Conservation (phyloP, 2,888 invertebrate genomes). For the Calameuta pallipes region DNA sequence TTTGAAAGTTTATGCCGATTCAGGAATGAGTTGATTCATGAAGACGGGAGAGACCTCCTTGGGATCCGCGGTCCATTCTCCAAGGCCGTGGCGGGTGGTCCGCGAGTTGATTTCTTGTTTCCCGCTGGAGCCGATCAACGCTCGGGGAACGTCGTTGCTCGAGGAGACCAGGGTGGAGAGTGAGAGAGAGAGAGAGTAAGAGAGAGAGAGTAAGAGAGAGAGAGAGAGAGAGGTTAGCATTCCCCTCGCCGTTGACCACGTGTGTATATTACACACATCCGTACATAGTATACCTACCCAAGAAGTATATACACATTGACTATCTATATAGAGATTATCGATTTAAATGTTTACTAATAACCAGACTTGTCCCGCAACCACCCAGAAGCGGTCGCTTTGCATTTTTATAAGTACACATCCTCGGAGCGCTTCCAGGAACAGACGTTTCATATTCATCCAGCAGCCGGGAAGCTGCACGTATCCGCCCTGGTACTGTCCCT, state of each 20-base stretch:
- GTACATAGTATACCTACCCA: slow-evolving; percentile 17
- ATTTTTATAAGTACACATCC: slow-evolving; percentile 63
- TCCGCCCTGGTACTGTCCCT: not conserved
- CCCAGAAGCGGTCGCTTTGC: slow-evolving; percentile 65
- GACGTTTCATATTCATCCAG: slow-evolving; percentile 61
- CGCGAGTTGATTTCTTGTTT: slow-evolving; percentile 66
- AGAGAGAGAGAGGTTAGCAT: slow-evolving; percentile 34
- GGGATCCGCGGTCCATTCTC: slow-evolving; percentile 58
- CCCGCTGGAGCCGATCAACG: slow-evolving; percentile 33
- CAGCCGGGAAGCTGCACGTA: not conserved
- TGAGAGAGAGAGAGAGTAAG: not conserved
- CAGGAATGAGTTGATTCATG: slow-evolving; percentile 64
- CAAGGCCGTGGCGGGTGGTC: slow-evolving; percentile 65
- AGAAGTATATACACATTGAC: too few relatives aligned
- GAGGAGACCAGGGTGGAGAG: slow-evolving; percentile 2
- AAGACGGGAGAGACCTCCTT: slow-evolving; percentile 66
- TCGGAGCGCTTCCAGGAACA: slow-evolving; percentile 31
- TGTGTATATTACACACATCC: not conserved
- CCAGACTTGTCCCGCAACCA: slow-evolving; percentile 65
- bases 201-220: not conserved
- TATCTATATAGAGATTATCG: slow-evolving; percentile 60
- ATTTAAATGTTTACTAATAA: slow-evolving; percentile 67
- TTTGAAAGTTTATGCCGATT: slow-evolving; percentile 64
- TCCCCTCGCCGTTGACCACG: slow-evolving; percentile 31
- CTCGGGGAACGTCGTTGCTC: not conserved